Percentiles rank a stretch among this genome's conserved stretches.
Conservation (phyloP, 2,113 vertebrate species). For the Pongo pygmaeus region DNA sequence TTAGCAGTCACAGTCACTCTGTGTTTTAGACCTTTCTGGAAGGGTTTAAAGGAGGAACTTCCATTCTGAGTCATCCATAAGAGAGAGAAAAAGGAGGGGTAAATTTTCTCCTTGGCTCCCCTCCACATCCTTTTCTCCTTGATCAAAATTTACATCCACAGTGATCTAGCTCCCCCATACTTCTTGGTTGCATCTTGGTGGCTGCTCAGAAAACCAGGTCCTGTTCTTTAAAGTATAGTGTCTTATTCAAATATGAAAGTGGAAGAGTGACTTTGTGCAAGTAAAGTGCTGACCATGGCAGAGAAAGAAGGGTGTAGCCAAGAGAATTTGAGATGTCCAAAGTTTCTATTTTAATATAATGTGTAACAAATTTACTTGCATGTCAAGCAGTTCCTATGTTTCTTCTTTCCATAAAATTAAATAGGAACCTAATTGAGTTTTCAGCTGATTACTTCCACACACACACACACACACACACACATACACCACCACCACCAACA, state of each 20-base stretch:
- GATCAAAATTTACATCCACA: not conserved
- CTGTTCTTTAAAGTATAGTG: not conserved
- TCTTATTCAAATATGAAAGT: not conserved
- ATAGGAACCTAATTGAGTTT: not conserved
- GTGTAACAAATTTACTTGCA: not conserved
- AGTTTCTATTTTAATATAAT: not conserved
- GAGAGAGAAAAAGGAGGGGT: not conserved
- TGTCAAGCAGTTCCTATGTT: not conserved
- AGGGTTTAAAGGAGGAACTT: not conserved
- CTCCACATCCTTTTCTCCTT: not conserved
- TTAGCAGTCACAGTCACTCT: not conserved
- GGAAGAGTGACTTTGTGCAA: not conserved
- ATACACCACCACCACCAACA: not conserved
- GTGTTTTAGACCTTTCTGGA: not conserved
- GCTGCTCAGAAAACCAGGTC: not conserved
- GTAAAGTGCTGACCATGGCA: not conserved
- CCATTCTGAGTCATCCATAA: not conserved
- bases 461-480: not conserved
- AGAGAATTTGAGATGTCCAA: not conserved
- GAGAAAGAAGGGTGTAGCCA: not conserved
- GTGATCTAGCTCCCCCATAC: not conserved
- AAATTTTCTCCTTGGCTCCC: not conserved
- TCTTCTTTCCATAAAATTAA: not conserved
- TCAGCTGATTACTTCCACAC: not conserved
- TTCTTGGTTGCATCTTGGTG: not conserved